Conservation (phyloP, 2,888 invertebrate genomes). For the Antheraea assamensis region DNA sequence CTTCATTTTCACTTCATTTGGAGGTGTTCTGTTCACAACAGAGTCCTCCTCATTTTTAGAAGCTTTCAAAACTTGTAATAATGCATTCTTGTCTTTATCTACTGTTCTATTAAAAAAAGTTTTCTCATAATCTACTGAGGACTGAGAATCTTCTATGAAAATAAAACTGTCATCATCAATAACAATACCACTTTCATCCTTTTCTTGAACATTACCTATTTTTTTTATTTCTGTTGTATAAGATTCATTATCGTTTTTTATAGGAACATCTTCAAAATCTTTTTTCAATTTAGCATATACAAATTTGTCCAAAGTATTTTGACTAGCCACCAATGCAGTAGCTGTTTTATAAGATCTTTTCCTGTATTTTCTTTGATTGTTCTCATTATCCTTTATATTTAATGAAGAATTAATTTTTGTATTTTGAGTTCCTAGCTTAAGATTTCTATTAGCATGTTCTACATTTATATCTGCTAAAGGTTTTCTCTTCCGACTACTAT, state of each 20-base stretch:
- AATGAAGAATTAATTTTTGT: slow-evolving; percentile 23
- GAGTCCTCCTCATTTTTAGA: slow-evolving; percentile 39
- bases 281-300: background rate
- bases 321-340: background rate
- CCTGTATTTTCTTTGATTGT: slow-evolving; percentile 29
- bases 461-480: slow-evolving; percentile 64
- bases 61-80: slow-evolving; percentile 56
- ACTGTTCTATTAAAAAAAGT: slow-evolving; percentile 23
- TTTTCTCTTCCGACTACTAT: slow-evolving; percentile 46
- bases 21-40: slow-evolving; percentile 26
- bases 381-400: slow-evolving; percentile 18
- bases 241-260: slow-evolving; percentile 14
- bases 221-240: slow-evolving; percentile 23
- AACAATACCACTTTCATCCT: slow-evolving; percentile 63
- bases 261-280: background rate
- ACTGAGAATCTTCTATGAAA: slow-evolving; percentile 59
- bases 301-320: slow-evolving; percentile 2
- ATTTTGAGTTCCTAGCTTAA: background rate
- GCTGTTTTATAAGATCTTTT: background rate
- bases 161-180: slow-evolving; percentile 54
- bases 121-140: slow-evolving; percentile 26
- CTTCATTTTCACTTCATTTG: slow-evolving; percentile 10
- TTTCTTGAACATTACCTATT: slow-evolving; percentile 29
- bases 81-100: slow-evolving; percentile 68
- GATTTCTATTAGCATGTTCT: slow-evolving; percentile 37